These are phyloP conservation scores for Drosophila erecta DNA, from an alignment of 1,140 invertebrate species.

Conservation along the genomic window DNA sequence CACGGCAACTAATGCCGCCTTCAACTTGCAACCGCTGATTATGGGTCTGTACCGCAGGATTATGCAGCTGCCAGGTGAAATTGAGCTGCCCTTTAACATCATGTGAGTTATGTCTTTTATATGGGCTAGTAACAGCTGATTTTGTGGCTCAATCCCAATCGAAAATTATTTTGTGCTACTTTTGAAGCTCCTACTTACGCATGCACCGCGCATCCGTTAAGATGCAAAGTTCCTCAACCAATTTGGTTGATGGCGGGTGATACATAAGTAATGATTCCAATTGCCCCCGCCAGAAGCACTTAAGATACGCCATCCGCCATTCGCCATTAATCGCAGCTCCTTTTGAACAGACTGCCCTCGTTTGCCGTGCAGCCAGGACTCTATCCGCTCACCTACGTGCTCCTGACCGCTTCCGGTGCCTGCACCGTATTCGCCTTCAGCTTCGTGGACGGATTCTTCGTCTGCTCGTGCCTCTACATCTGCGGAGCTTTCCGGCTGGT, in stretches of 20 bases:
- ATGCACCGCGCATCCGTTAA: background rate
- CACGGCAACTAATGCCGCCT: slow-evolving; percentile 47
- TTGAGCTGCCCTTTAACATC: slow-evolving; percentile 68
- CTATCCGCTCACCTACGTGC: slow-evolving; percentile 68
- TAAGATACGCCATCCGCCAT: background rate
- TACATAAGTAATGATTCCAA: slow-evolving; percentile 12
- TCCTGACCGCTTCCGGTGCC: slow-evolving; percentile 63
- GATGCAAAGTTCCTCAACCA: slow-evolving; percentile 13
- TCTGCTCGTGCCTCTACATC: slow-evolving; percentile 76
- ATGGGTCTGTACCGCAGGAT: slow-evolving; percentile 58
- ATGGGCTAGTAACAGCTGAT: too few species aligned
- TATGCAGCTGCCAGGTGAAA: slow-evolving; percentile 22
- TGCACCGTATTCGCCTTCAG: slow-evolving; percentile 77
- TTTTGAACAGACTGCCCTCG: slow-evolving; percentile 41
- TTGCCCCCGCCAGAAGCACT: slow-evolving; percentile 6
- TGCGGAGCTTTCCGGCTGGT: slow-evolving; percentile 70
- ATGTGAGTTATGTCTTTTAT: slow-evolving; percentile 41
- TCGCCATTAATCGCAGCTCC: slow-evolving; percentile 11
- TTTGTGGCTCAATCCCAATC: too few species aligned
- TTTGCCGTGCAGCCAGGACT: slow-evolving; percentile 39
- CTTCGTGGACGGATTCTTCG: slow-evolving; percentile 75
- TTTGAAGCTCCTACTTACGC: too few species aligned
- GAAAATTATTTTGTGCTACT: too few species aligned
- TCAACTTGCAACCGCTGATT: slow-evolving; percentile 60
- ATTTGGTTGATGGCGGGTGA: slow-evolving; percentile 20